Evolutionary conservation across 2,797 vertebrate species (phyloP), one percentile per base, ranked within the genome.

Genomic region (Neopelma chrysocephalum): DNA sequence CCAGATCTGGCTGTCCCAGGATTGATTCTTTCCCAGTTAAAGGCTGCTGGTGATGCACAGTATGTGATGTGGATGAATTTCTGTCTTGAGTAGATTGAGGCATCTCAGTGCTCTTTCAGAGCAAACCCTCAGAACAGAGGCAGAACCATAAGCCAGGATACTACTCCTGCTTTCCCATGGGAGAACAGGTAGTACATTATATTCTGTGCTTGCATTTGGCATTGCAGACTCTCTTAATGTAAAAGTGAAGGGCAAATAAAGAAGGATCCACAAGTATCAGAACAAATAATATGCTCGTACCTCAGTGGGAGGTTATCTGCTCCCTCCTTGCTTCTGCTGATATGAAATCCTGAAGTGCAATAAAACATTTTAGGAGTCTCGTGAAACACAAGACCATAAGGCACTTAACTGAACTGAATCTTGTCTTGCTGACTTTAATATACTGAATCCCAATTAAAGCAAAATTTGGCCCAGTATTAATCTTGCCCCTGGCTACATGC

Each of bases 401-500:
- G 45, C 56, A 71, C 57, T 89, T 40, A 72, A 42, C 60, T 73
- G 62, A 42, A 42, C 62, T 73, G 62, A 40, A 42, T 82, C 70
- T 70, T 92, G 58, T 93, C 80, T 82, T 84, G 34, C 78, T 95
- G 80, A 76, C 56, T 95, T 94, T 19, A 90, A 31, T 62, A 15
- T 42, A 25, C 73, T 53, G 45, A 84, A 68, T 90, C 82, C 81
- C 86, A 93, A 19, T 94, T 93, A 58, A 82, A 94, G 83, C 48
- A 94, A 47, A 87, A 81, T 89, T 83, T 92, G 89, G 68, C 78
- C 71, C 54, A 8, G 26, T 93, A 36, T 85, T 85, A 92, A 54
- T 93, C 80, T 92, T 94, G 92, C 86, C 57, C 12, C 56, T 69
- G 93, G 93, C 83, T 89, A 58, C 71, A 85, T 94, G 89, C 90